Conservation (phyloP, 2,113 vertebrate species). For the Petromus typicus region DNA sequence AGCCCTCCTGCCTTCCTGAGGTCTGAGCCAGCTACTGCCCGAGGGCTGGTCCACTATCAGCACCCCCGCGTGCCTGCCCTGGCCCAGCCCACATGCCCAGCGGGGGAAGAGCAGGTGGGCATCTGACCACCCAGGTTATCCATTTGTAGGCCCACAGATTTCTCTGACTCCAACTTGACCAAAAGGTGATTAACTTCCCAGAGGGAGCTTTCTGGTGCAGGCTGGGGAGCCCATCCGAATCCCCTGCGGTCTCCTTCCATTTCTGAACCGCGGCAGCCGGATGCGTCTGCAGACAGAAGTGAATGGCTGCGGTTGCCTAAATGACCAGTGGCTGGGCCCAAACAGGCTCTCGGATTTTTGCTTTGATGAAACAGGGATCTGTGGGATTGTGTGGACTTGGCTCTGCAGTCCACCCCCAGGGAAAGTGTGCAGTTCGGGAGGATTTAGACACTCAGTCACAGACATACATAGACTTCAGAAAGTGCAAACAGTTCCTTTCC, state of each 20-base stretch:
- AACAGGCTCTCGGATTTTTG: background rate
- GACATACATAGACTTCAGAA: background rate
- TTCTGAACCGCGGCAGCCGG: background rate
- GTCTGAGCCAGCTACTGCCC: background rate
- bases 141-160: background rate
- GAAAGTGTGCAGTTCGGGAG: background rate
- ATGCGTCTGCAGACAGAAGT: background rate
- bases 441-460: background rate
- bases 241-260: background rate
- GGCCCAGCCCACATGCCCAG: background rate
- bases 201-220: constrained; percentile 6
- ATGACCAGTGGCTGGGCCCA: background rate
- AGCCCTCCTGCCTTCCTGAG: background rate
- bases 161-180: constrained; percentile 47
- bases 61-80: background rate
- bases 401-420: background rate
- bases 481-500: background rate
- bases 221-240: background rate
- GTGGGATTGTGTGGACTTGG: background rate
- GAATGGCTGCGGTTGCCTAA: constrained; percentile 31
- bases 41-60: background rate
- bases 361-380: constrained; percentile 1
- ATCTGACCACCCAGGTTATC: background rate
- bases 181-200: constrained; percentile 25
- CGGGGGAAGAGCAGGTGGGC: background rate